Percentiles rank a stretch among this genome's conserved stretches.
These are phyloP conservation scores for Gymnopithys bicolor DNA, from an alignment of 2,797 vertebrate species.

Conservation along the genomic window DNA sequence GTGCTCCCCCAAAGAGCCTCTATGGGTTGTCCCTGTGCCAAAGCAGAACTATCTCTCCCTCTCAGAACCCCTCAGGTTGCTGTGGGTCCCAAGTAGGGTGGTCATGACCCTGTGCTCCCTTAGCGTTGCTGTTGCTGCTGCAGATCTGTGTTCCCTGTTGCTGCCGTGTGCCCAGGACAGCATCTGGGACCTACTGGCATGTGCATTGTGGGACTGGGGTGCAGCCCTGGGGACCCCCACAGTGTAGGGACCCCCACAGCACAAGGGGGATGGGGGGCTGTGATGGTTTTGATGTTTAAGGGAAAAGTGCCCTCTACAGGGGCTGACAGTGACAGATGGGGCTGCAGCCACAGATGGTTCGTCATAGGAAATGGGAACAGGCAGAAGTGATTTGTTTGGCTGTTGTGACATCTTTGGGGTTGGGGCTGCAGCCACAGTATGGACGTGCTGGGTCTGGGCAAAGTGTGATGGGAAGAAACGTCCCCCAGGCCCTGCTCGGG, in stretches of 20 bases:
- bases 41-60: not conserved
- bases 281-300: too few species aligned
- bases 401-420: not conserved
- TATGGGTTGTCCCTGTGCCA: not conserved
- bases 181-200: not conserved
- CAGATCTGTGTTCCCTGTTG: not conserved
- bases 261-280: not conserved
- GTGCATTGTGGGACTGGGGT: fast-evolving
- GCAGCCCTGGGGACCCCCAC: not conserved
- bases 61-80: not conserved
- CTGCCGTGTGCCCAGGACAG: not conserved
- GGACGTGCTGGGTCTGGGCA: not conserved
- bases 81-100: not conserved
- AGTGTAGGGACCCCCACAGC: fast-evolving
- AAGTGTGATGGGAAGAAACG: not conserved
- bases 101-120: not conserved
- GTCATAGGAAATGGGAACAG: not conserved
- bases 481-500: not conserved
- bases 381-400: not conserved
- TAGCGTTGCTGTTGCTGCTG: not conserved
- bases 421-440: not conserved
- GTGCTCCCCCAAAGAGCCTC: not conserved
- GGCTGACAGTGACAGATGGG: not conserved
- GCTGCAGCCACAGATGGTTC: not conserved
- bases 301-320: too few species aligned